Evolutionary conservation across 2,113 vertebrate genomes (phyloP).

Genomic region (Canis aureus): DNA sequence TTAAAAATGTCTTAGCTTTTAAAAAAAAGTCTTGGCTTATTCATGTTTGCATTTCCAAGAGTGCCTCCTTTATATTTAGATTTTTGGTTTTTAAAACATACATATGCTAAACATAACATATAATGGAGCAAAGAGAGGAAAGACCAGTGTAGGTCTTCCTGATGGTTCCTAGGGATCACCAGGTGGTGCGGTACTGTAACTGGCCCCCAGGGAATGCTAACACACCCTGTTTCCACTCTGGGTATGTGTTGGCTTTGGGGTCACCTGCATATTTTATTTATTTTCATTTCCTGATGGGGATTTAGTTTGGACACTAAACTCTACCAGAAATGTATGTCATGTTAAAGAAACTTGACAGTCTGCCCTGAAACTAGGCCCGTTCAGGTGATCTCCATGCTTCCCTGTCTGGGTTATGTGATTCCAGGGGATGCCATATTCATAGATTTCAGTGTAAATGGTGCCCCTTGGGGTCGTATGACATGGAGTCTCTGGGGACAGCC

Average conservation of each 20-base stretch:
- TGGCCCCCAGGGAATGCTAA: too few species aligned
- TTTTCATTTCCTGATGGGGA: conserved; percentile 24
- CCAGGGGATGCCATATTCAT: too few species aligned
- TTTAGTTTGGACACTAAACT: conserved; percentile 37
- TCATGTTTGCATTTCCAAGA: not conserved
- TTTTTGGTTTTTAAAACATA: not conserved
- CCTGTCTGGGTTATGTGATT: not conserved
- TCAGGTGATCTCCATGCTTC: not conserved
- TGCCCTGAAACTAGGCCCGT: not conserved
- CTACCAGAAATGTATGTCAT: not conserved
- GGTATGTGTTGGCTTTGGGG: not conserved
- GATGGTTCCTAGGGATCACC: not conserved
- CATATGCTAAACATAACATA: not conserved
- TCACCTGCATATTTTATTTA: not conserved
- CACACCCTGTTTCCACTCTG: not conserved
- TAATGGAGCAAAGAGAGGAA: not conserved
- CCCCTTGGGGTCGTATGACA: not conserved
- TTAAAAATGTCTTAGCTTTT: not conserved
- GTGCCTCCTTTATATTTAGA: conserved; percentile 6
- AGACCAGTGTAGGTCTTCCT: not conserved
- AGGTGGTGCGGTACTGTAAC: not conserved
- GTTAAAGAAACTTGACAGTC: not conserved
- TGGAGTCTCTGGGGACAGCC: not conserved
- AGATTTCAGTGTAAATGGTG: too few species aligned
- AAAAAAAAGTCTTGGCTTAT: not conserved